phyloP scores from a whole-genome alignment of 2,113 vertebrate species.

The Tragelaphus strepsiceros region DNA sequence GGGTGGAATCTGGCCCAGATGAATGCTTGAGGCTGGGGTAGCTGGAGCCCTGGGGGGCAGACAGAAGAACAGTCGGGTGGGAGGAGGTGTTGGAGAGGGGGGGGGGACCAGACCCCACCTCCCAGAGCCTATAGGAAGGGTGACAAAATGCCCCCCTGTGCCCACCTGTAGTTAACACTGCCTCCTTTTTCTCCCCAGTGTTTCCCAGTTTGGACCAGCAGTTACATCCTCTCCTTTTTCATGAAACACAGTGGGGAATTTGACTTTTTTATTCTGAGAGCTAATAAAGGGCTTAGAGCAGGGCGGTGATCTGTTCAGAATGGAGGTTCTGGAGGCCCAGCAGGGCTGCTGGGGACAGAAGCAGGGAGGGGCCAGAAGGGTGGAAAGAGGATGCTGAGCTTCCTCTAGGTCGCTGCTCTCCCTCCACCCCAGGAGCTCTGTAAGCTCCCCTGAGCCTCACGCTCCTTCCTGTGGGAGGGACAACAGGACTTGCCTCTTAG shows the following conservation, averaged over 20 bases:
- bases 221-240: rapidly evolving
- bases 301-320: background rate
- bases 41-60: background rate
- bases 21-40: background rate
- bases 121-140: background rate
- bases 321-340: background rate
- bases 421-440: rapidly evolving
- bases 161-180: background rate
- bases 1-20: background rate
- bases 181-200: background rate
- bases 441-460: background rate
- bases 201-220: background rate
- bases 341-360: background rate
- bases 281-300: background rate
- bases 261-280: background rate
- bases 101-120: background rate
- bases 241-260: too few species aligned
- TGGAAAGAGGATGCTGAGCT: rapidly evolving
- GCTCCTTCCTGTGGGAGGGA: background rate
- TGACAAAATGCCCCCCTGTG: background rate
- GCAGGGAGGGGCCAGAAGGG: rapidly evolving
- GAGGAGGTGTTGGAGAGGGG: background rate
- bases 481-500: background rate
- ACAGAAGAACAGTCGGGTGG: rapidly evolving
- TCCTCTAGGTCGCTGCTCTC: too few species aligned